These are phyloP conservation scores for Cynopterus brachyotis DNA, from an alignment of 2,113 vertebrate species.

Conservation along the genomic window DNA sequence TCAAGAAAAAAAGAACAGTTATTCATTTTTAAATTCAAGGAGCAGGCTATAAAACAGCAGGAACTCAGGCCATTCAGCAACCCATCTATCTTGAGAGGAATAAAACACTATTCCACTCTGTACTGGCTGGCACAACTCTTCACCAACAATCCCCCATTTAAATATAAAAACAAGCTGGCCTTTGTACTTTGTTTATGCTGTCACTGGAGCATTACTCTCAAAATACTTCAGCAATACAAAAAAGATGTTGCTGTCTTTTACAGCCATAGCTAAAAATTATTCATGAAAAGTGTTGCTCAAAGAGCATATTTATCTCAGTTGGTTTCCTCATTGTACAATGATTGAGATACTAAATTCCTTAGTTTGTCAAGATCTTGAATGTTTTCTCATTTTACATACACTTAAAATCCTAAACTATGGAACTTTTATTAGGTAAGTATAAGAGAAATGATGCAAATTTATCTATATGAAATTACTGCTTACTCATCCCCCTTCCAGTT, in stretches of 20 bases:
- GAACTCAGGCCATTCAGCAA: slow-evolving; percentile 70
- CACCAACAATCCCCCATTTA: slow-evolving; percentile 81
- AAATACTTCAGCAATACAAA: slow-evolving; percentile 76
- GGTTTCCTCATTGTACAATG: background rate
- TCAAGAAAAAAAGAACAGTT: slow-evolving; percentile 51
- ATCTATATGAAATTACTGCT: background rate
- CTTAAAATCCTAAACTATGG: background rate
- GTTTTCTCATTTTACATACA: background rate
- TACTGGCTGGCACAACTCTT: slow-evolving; percentile 83
- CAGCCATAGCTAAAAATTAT: slow-evolving; percentile 49
- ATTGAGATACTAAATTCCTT: background rate
- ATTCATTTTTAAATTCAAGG: slow-evolving; percentile 74
- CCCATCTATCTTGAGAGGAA: slow-evolving; percentile 79
- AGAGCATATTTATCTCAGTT: slow-evolving; percentile 4
- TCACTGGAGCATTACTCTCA: slow-evolving; percentile 63
- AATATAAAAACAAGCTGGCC: slow-evolving; percentile 77
- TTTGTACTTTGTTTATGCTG: slow-evolving; percentile 81
- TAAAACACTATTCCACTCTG: slow-evolving; percentile 79
- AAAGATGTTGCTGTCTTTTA: slow-evolving; percentile 66
- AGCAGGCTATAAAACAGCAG: slow-evolving; percentile 73
- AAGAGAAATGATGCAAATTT: background rate
- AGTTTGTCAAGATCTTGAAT: background rate
- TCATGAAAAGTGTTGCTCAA: slow-evolving; percentile 14
- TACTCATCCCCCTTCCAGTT: background rate
- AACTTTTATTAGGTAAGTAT: background rate